A percentile compares a stretch with the other conserved stretches of the same genome.
Conservation (phyloP, 2,888 invertebrate species). For the Hyles lineata region DNA sequence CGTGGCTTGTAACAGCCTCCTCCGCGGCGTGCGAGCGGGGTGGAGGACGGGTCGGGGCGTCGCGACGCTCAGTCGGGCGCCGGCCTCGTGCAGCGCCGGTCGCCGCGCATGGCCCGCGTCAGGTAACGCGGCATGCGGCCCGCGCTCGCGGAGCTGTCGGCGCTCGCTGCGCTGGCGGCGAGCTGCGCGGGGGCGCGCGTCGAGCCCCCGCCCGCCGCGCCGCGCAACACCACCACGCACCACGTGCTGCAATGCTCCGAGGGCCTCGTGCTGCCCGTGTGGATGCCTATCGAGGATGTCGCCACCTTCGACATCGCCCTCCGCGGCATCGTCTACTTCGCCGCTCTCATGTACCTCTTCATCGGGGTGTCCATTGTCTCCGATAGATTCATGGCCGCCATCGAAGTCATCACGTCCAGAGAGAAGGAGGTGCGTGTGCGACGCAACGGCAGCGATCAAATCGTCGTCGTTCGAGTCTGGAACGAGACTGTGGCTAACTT, state of each 20-base stretch:
- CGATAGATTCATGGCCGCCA: constrained; percentile 99
- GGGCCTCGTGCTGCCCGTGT: constrained; percentile 94
- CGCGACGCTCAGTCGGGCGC: constrained; percentile 81
- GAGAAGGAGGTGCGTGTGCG: constrained; percentile 97
- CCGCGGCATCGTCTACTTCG: constrained; percentile 96
- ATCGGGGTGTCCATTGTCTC: constrained; percentile 99
- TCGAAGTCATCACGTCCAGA: constrained; percentile 99
- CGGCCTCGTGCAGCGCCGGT: constrained; percentile 80
- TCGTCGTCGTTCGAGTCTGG: constrained; percentile 97
- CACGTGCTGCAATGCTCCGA: constrained; percentile 87
- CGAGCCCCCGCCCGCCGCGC: constrained; percentile 68
- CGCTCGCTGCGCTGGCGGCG: constrained; percentile 80
- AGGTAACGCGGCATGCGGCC: constrained; percentile 80
- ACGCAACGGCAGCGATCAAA: constrained; percentile 94
- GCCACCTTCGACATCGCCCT: constrained; percentile 90
- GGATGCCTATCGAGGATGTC: constrained; percentile 93
- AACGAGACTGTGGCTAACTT: constrained; percentile 99
- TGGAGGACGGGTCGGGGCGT: constrained; percentile 53
- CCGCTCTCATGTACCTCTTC: constrained; percentile 96
- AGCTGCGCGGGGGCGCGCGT: constrained; percentile 77
- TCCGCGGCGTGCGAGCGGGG: constrained; percentile 43
- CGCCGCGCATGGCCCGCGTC: constrained; percentile 66
- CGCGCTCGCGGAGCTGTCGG: constrained; percentile 81
- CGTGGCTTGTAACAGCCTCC: constrained; percentile 41
- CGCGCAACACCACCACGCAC: constrained; percentile 70